A percentile compares a stretch with the other conserved stretches of the same genome.
Conservation (phyloP, 2,888 invertebrate species). For the Cephus rjabovi region DNA sequence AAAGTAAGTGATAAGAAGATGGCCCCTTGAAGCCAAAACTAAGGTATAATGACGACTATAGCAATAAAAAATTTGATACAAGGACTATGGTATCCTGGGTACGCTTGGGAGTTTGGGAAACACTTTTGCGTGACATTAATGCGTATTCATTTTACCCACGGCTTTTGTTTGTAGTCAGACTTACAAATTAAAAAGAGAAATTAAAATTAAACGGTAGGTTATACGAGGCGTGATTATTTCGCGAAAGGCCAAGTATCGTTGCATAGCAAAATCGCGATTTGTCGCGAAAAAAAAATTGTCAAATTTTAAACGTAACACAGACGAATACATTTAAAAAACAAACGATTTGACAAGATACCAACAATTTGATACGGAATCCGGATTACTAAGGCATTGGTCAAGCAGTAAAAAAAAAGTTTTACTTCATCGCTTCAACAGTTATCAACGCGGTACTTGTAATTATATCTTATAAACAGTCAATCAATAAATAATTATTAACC, state of each 20-base stretch:
- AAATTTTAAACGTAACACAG: neutral
- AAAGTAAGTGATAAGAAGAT: neutral
- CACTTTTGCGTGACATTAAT: slow-evolving; percentile 11
- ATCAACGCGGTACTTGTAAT: neutral
- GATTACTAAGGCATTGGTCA: neutral
- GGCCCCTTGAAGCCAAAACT: neutral
- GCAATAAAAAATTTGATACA: neutral
- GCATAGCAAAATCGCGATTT: neutral
- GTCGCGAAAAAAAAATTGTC: neutral
- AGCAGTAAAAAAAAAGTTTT: slow-evolving; percentile 4
- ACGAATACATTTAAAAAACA: neutral
- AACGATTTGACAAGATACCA: neutral
- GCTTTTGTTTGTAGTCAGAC: slow-evolving; percentile 18
- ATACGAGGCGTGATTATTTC: slow-evolving; percentile 1
- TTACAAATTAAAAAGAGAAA: slow-evolving; percentile 18
- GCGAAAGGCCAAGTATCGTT: slow-evolving; percentile 20
- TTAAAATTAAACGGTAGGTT: slow-evolving; percentile 13
- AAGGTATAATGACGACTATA: neutral
- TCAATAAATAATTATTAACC: neutral
- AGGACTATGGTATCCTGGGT: neutral
- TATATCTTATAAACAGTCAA: neutral
- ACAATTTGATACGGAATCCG: neutral
- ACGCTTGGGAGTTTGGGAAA: neutral
- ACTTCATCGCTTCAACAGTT: neutral
- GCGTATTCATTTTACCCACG: slow-evolving; percentile 12